Percentiles rank a stretch among this genome's conserved stretches.
Evolutionary conservation across 2,888 invertebrate species (phyloP).

Genomic region (Tinea pellionella): DNA sequence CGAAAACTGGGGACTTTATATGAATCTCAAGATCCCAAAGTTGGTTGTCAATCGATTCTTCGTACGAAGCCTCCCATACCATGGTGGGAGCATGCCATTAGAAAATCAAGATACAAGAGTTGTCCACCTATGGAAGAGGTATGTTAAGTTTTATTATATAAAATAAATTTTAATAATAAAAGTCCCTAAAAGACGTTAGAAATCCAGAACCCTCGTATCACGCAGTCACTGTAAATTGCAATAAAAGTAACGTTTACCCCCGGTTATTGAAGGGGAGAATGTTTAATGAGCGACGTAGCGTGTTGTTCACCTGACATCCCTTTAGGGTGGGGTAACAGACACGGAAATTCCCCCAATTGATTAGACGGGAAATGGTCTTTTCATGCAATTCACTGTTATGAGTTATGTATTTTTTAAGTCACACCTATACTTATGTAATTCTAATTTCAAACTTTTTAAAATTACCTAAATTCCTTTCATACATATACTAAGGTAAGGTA

Average conservation of each 20-base stretch:
- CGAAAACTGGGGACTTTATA: slow-evolving; percentile 61
- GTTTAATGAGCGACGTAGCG: slow-evolving; percentile 33
- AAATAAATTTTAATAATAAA: background rate
- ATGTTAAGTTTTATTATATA: slow-evolving; percentile 17
- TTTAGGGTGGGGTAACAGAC: slow-evolving; percentile 20
- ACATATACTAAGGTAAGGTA: too few relatives aligned
- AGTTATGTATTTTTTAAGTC: slow-evolving; percentile 7
- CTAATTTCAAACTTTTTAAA: too few relatives aligned
- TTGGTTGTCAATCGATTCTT: slow-evolving; percentile 75
- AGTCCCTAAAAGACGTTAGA: background rate
- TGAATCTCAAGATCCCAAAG: slow-evolving; percentile 73
- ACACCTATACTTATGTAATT: too few relatives aligned
- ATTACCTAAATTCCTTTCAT: too few relatives aligned
- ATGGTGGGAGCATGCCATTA: slow-evolving; percentile 90
- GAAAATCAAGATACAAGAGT: slow-evolving; percentile 82
- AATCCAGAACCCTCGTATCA: background rate
- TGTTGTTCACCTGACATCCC: slow-evolving; percentile 34
- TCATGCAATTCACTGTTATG: slow-evolving; percentile 16
- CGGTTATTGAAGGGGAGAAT: slow-evolving; percentile 36
- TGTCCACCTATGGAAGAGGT: slow-evolving; percentile 83
- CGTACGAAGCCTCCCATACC: slow-evolving; percentile 79
- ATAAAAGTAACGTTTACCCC: slow-evolving; percentile 30
- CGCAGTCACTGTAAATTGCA: slow-evolving; percentile 25
- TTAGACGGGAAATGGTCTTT: slow-evolving; percentile 22
- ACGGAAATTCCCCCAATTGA: slow-evolving; percentile 16